These are phyloP conservation scores for Pungitius pungitius DNA, from an alignment of 2,113 vertebrate species.

Conservation along the genomic window DNA sequence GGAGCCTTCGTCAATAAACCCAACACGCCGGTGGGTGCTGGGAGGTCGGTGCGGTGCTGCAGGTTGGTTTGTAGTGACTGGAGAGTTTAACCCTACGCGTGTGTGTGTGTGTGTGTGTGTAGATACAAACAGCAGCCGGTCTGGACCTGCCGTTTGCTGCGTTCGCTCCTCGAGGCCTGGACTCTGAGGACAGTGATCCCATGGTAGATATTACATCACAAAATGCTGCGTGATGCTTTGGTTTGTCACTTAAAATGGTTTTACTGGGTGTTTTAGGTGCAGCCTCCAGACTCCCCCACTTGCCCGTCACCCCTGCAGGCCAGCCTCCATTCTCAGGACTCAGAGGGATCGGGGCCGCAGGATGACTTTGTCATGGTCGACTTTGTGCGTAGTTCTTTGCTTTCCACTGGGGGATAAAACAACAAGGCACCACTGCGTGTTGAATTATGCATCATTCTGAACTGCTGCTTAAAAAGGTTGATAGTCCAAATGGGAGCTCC, in stretches of 20 bases:
- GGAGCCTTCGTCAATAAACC: constrained; percentile 98
- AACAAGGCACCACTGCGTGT: background rate
- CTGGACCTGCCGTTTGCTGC: constrained; percentile 96
- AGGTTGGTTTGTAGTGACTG: background rate
- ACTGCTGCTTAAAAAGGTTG: no score
- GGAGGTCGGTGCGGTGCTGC: background rate
- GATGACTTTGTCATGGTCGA: constrained; percentile 99
- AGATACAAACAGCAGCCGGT: constrained; percentile 88
- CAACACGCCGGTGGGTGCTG: constrained; percentile 85
- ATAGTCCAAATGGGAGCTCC: background rate
- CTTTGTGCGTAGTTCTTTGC: constrained; percentile 84
- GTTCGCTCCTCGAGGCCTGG: constrained; percentile 90
- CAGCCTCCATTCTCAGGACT: constrained; percentile 92
- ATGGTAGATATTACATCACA: constrained; percentile 83
- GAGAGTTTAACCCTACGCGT: background rate
- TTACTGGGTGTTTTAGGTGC: constrained; percentile 80
- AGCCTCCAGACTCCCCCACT: constrained; percentile 90
- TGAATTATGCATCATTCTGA: background rate
- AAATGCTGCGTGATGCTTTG: background rate
- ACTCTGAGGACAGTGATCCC: constrained; percentile 90
- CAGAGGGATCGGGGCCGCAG: constrained; percentile 87
- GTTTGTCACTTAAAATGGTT: background rate
- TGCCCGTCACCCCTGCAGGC: constrained; percentile 89
- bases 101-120: constrained; percentile 22
- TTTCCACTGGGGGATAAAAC: background rate